These are phyloP conservation scores for Latrodectus elegans DNA, from an alignment of 2,888 invertebrate genomes.

Conservation along the genomic window DNA sequence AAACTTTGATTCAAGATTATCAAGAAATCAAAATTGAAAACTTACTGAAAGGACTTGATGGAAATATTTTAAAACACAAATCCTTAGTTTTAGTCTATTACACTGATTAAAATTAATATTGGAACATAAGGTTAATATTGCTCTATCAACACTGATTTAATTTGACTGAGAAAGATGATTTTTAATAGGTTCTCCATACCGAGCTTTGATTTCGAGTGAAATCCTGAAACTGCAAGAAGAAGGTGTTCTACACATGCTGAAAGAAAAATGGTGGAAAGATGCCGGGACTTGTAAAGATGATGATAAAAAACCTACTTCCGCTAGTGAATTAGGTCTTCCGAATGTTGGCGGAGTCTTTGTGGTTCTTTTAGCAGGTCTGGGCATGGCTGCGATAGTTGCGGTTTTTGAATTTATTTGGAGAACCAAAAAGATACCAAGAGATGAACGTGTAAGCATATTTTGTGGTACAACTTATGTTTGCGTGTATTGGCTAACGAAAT, in stretches of 20 bases:
- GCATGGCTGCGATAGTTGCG: constrained; percentile 92
- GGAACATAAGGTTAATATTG: too few species aligned
- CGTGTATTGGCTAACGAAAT: too few species aligned
- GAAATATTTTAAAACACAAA: too few species aligned
- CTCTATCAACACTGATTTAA: too few species aligned
- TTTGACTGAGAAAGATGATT: not conserved
- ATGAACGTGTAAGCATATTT: constrained; percentile 85
- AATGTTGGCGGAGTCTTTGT: constrained; percentile 98
- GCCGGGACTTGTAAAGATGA: constrained; percentile 78
- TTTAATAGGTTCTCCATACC: constrained; percentile 89
- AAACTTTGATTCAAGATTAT: too few species aligned
- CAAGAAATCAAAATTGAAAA: too few species aligned
- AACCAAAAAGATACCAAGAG: constrained; percentile 91
- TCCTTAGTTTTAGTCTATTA: too few species aligned
- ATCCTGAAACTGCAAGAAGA: constrained; percentile 96
- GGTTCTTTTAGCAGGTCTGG: constrained; percentile 93
- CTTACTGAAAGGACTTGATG: too few species aligned
- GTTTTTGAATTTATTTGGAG: constrained; percentile 98
- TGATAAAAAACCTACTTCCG: constrained; percentile 72
- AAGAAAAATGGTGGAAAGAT: constrained; percentile 97
- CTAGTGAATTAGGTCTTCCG: constrained; percentile 84
- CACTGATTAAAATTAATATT: too few species aligned
- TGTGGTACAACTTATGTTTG: too few species aligned
- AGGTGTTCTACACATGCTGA: constrained; percentile 83
- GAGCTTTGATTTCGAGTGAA: constrained; percentile 93